Conservation (phyloP, 2,888 invertebrate genomes). For the Chymomyza caudatula region DNA sequence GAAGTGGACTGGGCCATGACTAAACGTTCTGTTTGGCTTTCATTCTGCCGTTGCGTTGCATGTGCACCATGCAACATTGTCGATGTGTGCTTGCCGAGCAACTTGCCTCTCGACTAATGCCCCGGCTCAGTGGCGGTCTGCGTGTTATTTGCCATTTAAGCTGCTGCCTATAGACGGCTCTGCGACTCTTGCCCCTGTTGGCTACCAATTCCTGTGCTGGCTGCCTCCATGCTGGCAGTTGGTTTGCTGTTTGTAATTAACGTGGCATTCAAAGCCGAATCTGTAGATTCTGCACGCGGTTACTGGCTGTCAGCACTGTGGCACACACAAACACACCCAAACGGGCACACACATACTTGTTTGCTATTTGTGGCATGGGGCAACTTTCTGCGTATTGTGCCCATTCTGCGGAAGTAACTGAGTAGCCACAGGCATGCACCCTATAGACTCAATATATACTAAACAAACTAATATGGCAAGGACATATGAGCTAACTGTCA, state of each 20-base stretch:
- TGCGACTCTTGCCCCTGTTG: background rate
- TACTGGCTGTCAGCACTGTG: slow-evolving; percentile 6
- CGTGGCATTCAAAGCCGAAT: slow-evolving; percentile 67
- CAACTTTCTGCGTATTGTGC: background rate
- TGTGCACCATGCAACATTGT: background rate
- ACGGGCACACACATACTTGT: background rate
- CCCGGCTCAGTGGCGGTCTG: slow-evolving; percentile 3
- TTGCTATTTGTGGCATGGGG: no score
- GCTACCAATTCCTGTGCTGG: background rate
- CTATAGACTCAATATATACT: background rate
- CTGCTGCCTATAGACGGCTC: background rate
- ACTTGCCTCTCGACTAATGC: slow-evolving; percentile 1
- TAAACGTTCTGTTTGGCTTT: background rate
- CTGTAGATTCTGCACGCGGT: slow-evolving; percentile 44
- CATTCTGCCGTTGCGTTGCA: background rate
- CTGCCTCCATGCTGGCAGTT: slow-evolving; percentile 1
- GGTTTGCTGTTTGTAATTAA: slow-evolving; percentile 55
- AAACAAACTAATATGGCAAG: background rate
- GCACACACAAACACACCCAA: background rate
- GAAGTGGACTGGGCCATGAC: slow-evolving; percentile 11
- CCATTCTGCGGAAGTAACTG: background rate
- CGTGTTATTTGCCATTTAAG: slow-evolving; percentile 2
- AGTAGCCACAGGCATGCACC: background rate
- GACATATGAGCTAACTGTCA: background rate
- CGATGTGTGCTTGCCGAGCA: background rate